Base-by-base conservation (phyloP, 1,140 invertebrate genomes). In the Lordiphosa mommai region DNA sequence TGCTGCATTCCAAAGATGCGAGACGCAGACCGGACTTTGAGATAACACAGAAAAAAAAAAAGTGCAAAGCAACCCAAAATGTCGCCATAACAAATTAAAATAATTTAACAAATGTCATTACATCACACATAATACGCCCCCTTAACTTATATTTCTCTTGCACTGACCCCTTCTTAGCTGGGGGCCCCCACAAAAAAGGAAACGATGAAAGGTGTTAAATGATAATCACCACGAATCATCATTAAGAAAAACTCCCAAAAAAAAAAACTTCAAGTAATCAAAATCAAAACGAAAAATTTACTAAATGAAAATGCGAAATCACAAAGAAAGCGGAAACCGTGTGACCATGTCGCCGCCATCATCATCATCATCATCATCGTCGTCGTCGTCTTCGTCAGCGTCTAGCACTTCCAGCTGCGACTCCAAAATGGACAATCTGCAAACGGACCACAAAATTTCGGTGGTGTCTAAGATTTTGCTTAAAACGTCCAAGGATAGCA, bases 291-390 rank as follows among this genome's bases (percentile, higher is more conserved):
- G 66, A 63, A 58, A 73, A 71, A 27, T 20, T 56, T 66, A 72
- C 41, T 69, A 70, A 69, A 72, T 84, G 70, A 84, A 84, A 84
- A 84, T 84, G 79, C 72, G 77, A 60, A 84, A 84, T 61, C 77
- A 84, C 59, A 84, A 84, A 68, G 77, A 84, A 68, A 84, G 77
- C 73, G 77, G 77, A 66, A 84, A 85, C 50, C 41, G 59, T 40
- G 33, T 48, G 48, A 17, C 46, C 29, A 33, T 48, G 16, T 44
- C 14, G 37, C 12, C 61, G 16, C 33, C 44, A 8, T 48, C 46
- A 16, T 48, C 46, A 7, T 48, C 46, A 1, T 46, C 41, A 20
- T 20, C 41, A 12, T 44, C 41, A 38, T 58, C 56, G 46, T 47
- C 36, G 14, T 52, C 40, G n/a, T 43, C 40, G 2, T 60, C 59